phyloP scores from a whole-genome alignment of 2,797 vertebrate species.

The Falco rusticolus region DNA sequence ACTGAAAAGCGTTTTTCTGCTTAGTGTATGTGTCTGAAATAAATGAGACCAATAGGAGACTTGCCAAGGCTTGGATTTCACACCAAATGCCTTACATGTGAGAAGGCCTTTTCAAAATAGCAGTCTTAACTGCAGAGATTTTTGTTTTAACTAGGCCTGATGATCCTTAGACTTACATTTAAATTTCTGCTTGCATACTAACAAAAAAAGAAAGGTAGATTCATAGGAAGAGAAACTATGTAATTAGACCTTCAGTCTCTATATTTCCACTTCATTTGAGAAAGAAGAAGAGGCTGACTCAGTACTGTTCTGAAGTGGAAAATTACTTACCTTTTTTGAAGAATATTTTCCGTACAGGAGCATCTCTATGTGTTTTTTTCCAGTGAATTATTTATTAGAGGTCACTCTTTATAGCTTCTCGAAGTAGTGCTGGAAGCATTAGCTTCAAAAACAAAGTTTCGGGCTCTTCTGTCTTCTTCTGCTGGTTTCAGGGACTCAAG shows the following conservation, averaged over 20 bases:
- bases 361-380: not conserved
- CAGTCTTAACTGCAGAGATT: not conserved
- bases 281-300: not conserved
- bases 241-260: not conserved
- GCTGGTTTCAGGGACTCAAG: not conserved
- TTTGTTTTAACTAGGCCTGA: not conserved
- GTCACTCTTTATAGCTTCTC: not conserved
- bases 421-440: not conserved
- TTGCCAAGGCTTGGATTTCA: not conserved
- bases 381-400: not conserved
- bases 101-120: not conserved
- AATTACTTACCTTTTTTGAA: not conserved
- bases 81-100: not conserved
- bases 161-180: not conserved
- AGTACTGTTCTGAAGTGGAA: not conserved
- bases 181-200: not conserved
- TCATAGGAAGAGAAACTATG: not conserved
- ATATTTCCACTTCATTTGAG: not conserved
- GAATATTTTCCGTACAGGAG: not conserved
- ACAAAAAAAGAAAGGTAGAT: not conserved
- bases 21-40: not conserved
- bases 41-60: not conserved
- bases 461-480: not conserved
- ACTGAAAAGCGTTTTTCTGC: not conserved
- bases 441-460: not conserved